phyloP scores from a whole-genome alignment of 92 coral and sea anemone genomes.

The Pocillopora grandis region DNA sequence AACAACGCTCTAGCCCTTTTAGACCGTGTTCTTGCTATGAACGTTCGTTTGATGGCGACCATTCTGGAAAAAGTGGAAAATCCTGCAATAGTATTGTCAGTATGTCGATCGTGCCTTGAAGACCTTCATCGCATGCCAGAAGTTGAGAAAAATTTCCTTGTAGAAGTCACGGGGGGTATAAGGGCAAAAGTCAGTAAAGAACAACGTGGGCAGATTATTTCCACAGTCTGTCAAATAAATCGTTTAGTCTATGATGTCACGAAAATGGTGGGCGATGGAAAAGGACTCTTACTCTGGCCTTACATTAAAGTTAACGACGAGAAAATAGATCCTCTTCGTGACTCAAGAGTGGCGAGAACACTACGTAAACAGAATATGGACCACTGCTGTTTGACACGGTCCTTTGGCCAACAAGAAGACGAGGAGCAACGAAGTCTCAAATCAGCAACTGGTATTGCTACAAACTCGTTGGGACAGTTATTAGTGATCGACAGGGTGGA shows the following conservation, averaged over 20 bases:
- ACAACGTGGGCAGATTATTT: constrained; percentile 21
- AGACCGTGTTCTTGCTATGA: constrained; percentile 64
- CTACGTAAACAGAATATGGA: not conserved
- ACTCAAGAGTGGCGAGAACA: not conserved
- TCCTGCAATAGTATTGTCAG: not conserved
- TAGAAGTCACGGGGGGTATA: constrained; percentile 42
- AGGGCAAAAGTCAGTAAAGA: constrained; percentile 43
- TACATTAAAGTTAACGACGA: not conserved
- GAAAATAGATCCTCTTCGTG: constrained; percentile 29
- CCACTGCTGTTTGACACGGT: constrained; percentile 7
- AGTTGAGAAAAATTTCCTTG: constrained; percentile 14
- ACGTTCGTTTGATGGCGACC: constrained; percentile 48
- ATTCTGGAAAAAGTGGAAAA: constrained; percentile 38
- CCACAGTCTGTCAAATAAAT: not conserved
- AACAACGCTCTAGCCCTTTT: constrained; percentile 38
- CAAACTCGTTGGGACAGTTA: constrained; percentile 34
- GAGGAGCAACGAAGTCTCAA: constrained; percentile 15
- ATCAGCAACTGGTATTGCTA: constrained; percentile 42
- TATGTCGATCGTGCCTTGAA: constrained; percentile 42
- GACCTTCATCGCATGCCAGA: constrained; percentile 42
- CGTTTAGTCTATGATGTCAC: not conserved
- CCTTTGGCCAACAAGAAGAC: constrained; percentile 9
- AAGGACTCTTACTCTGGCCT: constrained; percentile 25
- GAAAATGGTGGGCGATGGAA: not conserved
- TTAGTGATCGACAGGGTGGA: constrained; percentile 49